Percentiles rank a stretch among this genome's conserved stretches.
Evolutionary conservation across 2,888 invertebrate species (phyloP).

Genomic region (Drosophila gaucha): DNA sequence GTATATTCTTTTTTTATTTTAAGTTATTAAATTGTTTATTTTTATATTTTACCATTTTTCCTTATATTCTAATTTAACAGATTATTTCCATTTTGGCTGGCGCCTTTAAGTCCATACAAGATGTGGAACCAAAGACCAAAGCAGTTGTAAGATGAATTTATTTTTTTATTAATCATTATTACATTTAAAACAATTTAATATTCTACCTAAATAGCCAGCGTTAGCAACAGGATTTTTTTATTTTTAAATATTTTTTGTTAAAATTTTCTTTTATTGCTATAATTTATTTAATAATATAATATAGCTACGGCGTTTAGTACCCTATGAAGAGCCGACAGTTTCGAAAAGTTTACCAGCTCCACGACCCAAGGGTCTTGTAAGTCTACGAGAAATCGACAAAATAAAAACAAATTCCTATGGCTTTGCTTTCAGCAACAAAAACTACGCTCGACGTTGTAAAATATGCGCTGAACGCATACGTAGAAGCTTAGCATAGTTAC

Average conservation of each 20-base stretch:
- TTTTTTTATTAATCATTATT: conserved; percentile 22
- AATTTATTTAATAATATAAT: conserved; percentile 36
- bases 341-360: conserved; percentile 23
- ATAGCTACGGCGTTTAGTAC: conserved; percentile 82
- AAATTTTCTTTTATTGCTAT: conserved; percentile 22
- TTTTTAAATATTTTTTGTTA: conserved; percentile 16
- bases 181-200: conserved; percentile 32
- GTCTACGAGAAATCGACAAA: conserved; percentile 43
- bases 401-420: conserved; percentile 20
- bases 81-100: conserved; percentile 88
- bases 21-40: background rate
- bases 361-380: conserved; percentile 63
- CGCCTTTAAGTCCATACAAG: conserved; percentile 86
- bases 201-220: conserved; percentile 56
- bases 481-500: conserved; percentile 39
- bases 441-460: conserved; percentile 49
- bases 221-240: conserved; percentile 35
- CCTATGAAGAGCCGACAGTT: conserved; percentile 72
- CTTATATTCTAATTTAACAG: conserved; percentile 28
- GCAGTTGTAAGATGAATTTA: conserved; percentile 89
- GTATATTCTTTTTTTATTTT: conserved; percentile 9
- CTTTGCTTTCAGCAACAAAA: conserved; percentile 57
- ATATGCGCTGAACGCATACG: conserved; percentile 44
- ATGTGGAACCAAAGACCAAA: conserved; percentile 89
- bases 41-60: conserved; percentile 4